phyloP scores from a whole-genome alignment of 2,113 vertebrate species.

The Poicephalus gulielmi region DNA sequence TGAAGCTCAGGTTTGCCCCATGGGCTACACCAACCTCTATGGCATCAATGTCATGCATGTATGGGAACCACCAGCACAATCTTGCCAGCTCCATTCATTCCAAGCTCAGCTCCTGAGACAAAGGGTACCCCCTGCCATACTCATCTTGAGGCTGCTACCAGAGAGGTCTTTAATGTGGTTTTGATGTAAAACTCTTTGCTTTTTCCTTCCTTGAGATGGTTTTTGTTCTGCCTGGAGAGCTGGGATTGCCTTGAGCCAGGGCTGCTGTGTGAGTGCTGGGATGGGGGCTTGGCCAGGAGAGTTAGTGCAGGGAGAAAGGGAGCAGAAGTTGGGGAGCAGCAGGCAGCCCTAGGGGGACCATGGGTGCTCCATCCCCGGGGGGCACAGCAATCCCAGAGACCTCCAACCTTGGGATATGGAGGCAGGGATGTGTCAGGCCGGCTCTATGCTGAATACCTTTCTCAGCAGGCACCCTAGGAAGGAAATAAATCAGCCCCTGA shows the following conservation, averaged over 20 bases:
- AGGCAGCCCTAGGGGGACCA: neutral
- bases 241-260: neutral
- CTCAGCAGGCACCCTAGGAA: neutral
- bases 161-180: neutral
- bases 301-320: neutral
- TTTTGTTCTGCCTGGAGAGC: neutral
- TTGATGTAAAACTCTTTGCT: neutral
- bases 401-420: neutral
- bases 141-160: neutral
- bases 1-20: neutral
- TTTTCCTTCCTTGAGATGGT: neutral
- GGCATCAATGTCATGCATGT: rapidly evolving
- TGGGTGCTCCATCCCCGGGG: neutral
- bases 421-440: neutral
- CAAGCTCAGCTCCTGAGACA: neutral
- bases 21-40: rapidly evolving
- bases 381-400: neutral
- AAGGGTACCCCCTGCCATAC: neutral
- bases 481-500: neutral
- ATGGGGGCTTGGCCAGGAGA: neutral
- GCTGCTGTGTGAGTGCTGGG: neutral
- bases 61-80: neutral
- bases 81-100: neutral
- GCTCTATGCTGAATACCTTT: neutral
- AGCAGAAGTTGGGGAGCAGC: neutral